phyloP scores from a whole-genome alignment of 2,888 invertebrate species.

The Nomada ruficornis region DNA sequence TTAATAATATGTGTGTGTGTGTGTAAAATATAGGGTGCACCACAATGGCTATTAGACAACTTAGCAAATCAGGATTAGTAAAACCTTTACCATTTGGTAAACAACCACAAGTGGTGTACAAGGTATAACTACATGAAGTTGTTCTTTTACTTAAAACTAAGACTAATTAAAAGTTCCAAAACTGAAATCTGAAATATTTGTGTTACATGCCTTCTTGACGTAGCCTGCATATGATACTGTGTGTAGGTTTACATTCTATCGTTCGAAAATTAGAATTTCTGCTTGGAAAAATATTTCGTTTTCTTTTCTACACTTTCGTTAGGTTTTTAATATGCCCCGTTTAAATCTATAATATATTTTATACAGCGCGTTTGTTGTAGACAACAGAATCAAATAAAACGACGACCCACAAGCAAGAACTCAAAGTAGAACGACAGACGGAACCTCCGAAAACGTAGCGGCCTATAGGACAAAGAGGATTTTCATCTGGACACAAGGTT shows the following conservation, averaged over 20 bases:
- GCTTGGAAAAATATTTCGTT: neutral
- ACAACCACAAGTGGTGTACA: constrained; percentile 39
- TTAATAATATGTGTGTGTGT: constrained; percentile 31
- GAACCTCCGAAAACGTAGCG: constrained; percentile 76
- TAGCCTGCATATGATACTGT: constrained; percentile 67
- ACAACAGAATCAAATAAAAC: constrained; percentile 69
- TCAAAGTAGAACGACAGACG: constrained; percentile 65
- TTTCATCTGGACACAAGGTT: constrained; percentile 10
- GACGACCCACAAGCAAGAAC: constrained; percentile 51
- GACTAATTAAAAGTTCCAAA: neutral
- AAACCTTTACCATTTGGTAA: constrained; percentile 63
- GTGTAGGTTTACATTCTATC: constrained; percentile 58
- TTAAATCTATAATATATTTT: neutral
- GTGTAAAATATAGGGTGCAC: constrained; percentile 89
- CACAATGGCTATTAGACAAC: constrained; percentile 92
- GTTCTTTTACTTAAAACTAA: neutral
- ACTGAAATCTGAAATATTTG: constrained; percentile 40
- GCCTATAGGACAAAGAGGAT: neutral
- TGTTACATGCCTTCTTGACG: constrained; percentile 71
- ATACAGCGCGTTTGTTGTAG: constrained; percentile 61
- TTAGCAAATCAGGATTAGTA: constrained; percentile 91
- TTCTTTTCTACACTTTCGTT: neutral
- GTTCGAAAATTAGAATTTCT: neutral
- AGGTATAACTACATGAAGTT: constrained; percentile 28
- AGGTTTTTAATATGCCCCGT: neutral